Conservation (phyloP, 2,113 vertebrate genomes). For the Caloenas nicobarica region DNA sequence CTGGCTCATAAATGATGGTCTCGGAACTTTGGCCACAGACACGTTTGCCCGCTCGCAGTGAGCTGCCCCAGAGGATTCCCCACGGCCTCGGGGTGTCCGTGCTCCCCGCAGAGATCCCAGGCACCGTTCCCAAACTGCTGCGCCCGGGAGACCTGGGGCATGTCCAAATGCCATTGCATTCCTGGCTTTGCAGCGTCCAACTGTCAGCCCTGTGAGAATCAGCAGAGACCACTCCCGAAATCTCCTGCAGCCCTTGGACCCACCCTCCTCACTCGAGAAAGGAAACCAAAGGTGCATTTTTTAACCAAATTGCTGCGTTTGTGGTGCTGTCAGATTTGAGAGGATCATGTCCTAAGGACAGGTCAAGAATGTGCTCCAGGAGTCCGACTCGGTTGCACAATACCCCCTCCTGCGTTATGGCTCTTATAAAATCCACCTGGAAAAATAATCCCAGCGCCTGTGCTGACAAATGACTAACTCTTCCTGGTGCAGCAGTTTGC, state of each 20-base stretch:
- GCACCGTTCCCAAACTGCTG: not conserved
- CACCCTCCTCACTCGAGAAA: not conserved
- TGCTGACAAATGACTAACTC: not conserved
- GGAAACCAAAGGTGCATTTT: not conserved
- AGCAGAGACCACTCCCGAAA: not conserved
- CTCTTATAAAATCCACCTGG: conserved; percentile 29
- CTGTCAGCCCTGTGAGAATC: accelerated
- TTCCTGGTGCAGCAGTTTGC: not conserved
- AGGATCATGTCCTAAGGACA: not conserved
- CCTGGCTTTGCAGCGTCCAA: not conserved
- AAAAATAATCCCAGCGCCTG: not conserved
- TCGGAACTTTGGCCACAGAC: not conserved
- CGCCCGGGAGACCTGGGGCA: accelerated
- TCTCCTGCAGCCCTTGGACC: not conserved
- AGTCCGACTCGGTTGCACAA: accelerated
- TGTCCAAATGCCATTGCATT: not conserved
- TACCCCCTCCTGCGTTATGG: not conserved
- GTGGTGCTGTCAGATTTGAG: not conserved
- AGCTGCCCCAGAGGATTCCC: not conserved
- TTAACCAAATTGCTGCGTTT: not conserved
- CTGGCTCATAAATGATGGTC: not conserved
- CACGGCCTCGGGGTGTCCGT: accelerated
- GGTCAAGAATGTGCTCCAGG: not conserved
- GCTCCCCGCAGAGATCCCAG: not conserved
- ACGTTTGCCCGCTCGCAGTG: accelerated